A percentile compares a stretch with the other conserved stretches of the same genome.
phyloP scores from a whole-genome alignment of 2,888 invertebrate species.

The Stratiomys singularior region DNA sequence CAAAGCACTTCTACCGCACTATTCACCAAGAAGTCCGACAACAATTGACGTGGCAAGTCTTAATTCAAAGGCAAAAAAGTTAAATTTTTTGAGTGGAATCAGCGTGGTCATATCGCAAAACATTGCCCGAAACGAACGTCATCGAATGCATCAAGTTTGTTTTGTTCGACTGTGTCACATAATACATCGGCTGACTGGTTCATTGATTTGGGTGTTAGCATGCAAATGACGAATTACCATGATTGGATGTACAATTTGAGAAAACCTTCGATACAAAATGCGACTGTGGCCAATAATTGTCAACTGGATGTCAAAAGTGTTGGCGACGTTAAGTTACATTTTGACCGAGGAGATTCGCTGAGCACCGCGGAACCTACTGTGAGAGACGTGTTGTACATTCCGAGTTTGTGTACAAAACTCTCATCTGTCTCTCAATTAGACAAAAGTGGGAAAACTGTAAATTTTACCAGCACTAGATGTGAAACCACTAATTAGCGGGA shows the following conservation, averaged over 20 bases:
- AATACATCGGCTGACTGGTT: neutral
- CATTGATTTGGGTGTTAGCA: neutral
- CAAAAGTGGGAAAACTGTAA: neutral
- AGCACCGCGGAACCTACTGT: neutral
- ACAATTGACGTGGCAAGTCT: neutral
- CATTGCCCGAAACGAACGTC: constrained; percentile 35
- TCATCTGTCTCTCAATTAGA: neutral
- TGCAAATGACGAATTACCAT: constrained; percentile 11
- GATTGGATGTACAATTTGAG: constrained; percentile 1
- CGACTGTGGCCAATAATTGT: neutral
- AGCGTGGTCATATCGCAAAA: constrained; percentile 31
- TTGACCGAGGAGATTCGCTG: neutral
- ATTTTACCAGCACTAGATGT: neutral
- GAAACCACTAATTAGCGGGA: neutral
- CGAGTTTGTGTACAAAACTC: neutral
- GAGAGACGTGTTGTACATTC: neutral
- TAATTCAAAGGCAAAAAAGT: neutral
- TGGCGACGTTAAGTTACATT: neutral
- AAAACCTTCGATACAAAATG: neutral
- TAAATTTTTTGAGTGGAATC: constrained; percentile 41
- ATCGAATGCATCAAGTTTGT: no score
- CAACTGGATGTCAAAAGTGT: neutral
- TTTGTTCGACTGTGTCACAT: no score
- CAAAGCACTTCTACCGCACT: neutral
- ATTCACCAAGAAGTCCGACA: neutral